Conservation (phyloP, 2,888 invertebrate genomes). For the Serrognathus titanus region DNA sequence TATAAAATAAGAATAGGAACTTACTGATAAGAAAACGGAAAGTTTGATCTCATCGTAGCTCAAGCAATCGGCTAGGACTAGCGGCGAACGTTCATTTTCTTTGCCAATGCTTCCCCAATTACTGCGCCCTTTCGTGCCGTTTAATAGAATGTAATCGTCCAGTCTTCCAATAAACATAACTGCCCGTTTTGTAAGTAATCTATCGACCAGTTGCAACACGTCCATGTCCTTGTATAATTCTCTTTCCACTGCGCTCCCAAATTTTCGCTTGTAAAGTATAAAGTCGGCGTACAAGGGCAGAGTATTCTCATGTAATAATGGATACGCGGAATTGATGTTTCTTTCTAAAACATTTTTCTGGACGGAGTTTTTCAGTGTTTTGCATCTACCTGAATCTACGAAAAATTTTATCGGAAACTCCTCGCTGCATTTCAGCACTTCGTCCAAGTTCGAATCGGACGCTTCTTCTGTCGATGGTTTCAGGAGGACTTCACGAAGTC, state of each 20-base stretch:
- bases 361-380: constrained; percentile 23
- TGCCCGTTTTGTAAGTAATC: constrained; percentile 57
- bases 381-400: constrained; percentile 40
- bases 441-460: constrained; percentile 21
- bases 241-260: constrained; percentile 54
- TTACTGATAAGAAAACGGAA: constrained; percentile 57
- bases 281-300: constrained; percentile 61
- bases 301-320: constrained; percentile 65
- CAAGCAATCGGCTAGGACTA: constrained; percentile 54
- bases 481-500: no score
- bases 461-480: no score
- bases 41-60: constrained; percentile 65
- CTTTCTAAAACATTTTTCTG: constrained; percentile 30
- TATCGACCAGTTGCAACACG: constrained; percentile 55
- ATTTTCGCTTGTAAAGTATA: constrained; percentile 59
- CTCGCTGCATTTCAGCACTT: constrained; percentile 43
- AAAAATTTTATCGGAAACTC: constrained; percentile 47
- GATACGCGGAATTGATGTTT: constrained; percentile 61
- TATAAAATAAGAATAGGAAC: constrained; percentile 59
- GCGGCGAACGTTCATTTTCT: constrained; percentile 49
- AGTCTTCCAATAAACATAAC: constrained; percentile 50
- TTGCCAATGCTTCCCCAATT: constrained; percentile 59
- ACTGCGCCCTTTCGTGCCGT: constrained; percentile 50
- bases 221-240: constrained; percentile 58
- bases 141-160: constrained; percentile 54